phyloP scores from a whole-genome alignment of 2,888 invertebrate genomes.

The Andricus curvator region DNA sequence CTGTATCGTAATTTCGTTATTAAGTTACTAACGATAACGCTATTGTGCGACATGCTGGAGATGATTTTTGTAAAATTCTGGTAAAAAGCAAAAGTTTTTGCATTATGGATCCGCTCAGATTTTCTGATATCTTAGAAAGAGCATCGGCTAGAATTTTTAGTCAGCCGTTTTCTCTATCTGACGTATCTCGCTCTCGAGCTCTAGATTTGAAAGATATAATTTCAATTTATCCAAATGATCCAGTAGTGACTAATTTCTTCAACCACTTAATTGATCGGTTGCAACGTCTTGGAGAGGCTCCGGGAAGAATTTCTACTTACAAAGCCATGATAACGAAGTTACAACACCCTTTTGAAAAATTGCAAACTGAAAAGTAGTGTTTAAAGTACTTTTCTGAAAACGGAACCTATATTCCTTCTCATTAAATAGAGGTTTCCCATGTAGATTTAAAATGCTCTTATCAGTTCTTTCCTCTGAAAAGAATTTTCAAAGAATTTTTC shows the following conservation, averaged over 20 bases:
- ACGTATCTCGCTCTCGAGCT: not conserved
- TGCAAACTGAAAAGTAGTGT: not conserved
- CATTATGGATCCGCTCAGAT: not conserved
- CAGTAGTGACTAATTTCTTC: not conserved
- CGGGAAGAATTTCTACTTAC: not conserved
- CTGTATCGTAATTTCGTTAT: not conserved
- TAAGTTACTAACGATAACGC: no score
- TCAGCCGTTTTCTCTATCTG: not conserved
- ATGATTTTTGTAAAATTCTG: no score
- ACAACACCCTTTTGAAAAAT: not conserved
- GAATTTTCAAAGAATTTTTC: constrained; percentile 23
- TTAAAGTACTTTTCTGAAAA: not conserved
- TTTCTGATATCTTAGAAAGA: not conserved
- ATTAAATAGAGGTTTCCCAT: not conserved
- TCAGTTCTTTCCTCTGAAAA: not conserved
- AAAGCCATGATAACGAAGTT: not conserved
- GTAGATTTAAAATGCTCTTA: not conserved
- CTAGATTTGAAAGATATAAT: not conserved
- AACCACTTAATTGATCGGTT: not conserved
- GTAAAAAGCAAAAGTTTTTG: no score
- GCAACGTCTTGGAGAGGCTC: not conserved
- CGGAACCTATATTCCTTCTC: not conserved
- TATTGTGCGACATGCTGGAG: no score
- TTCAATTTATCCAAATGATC: not conserved
- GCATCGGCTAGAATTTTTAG: not conserved